These are phyloP conservation scores for Thymelicus lineola DNA, from an alignment of 2,888 invertebrate genomes.

Conservation along the genomic window DNA sequence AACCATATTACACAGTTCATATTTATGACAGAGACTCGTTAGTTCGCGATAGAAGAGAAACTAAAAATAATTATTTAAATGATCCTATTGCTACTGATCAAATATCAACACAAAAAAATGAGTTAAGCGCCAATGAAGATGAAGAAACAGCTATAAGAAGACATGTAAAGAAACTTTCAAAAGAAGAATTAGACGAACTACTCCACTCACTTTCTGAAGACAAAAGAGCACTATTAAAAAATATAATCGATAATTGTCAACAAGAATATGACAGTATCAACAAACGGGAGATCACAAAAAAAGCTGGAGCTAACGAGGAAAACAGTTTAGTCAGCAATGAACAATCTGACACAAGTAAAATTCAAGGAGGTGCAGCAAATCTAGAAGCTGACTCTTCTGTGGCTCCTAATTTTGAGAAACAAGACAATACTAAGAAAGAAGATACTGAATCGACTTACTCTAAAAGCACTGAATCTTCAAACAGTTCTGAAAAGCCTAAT, in stretches of 20 bases:
- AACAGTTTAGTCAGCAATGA: constrained; percentile 64
- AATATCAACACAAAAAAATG: constrained; percentile 40
- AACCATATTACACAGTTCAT: constrained; percentile 56
- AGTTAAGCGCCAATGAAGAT: constrained; percentile 53
- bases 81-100: constrained; percentile 21
- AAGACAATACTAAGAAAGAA: constrained; percentile 56
- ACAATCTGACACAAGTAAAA: constrained; percentile 65
- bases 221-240: constrained; percentile 69
- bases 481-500: constrained; percentile 39
- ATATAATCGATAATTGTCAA: constrained; percentile 60
- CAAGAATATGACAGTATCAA: constrained; percentile 51
- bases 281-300: constrained; percentile 79
- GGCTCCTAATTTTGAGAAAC: constrained; percentile 53
- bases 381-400: constrained; percentile 43
- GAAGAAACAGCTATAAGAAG: constrained; percentile 72
- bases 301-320: constrained; percentile 71
- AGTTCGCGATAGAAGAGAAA: constrained; percentile 63
- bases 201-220: constrained; percentile 70
- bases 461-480: constrained; percentile 53
- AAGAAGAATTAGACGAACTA: constrained; percentile 69
- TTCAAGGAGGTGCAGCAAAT: constrained; percentile 53
- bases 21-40: constrained; percentile 52
- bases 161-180: constrained; percentile 71
- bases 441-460: constrained; percentile 54
- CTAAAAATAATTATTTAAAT: constrained; percentile 35